phyloP scores from a whole-genome alignment of 1,140 invertebrate genomes.

The Drosophila littoralis region DNA sequence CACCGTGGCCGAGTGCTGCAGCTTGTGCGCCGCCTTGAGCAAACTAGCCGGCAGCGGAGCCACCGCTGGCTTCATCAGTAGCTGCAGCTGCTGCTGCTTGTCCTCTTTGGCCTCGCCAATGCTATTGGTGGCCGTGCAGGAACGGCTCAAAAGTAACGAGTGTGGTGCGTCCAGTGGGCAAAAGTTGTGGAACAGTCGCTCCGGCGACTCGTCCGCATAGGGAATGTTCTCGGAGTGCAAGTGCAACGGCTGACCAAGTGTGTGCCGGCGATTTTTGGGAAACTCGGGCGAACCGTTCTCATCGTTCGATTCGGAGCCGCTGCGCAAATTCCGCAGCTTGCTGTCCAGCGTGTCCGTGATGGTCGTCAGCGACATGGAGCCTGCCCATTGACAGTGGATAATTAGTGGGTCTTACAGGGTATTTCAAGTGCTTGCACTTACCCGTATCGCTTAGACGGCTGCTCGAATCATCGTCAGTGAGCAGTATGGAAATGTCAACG shows the following conservation, averaged over 20 bases:
- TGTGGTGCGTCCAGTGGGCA: conserved; percentile 68
- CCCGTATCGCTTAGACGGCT: conserved; percentile 78
- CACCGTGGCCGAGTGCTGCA: conserved; percentile 78
- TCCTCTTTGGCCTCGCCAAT: conserved; percentile 39
- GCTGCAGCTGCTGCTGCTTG: conserved; percentile 23
- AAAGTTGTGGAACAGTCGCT: conserved; percentile 79
- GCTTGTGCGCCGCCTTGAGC: conserved; percentile 69
- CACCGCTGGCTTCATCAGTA: conserved; percentile 43
- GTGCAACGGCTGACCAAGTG: conserved; percentile 76
- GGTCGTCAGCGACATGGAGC: conserved; percentile 85
- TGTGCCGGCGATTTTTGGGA: conserved; percentile 73
- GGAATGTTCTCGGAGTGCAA: conserved; percentile 85
- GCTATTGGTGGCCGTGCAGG: conserved; percentile 76
- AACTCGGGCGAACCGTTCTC: conserved; percentile 79
- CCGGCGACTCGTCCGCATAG: conserved; percentile 86
- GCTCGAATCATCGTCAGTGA: conserved; percentile 80
- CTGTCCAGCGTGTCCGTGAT: conserved; percentile 91
- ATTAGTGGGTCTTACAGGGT: neutral
- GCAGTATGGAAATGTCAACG: conserved; percentile 75
- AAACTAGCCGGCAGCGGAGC: conserved; percentile 55
- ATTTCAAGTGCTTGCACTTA: conserved; percentile 29
- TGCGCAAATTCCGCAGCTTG: conserved; percentile 88
- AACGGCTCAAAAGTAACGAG: conserved; percentile 69
- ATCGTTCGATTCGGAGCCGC: conserved; percentile 83
- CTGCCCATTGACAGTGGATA: conserved; percentile 73